phyloP scores from a whole-genome alignment of 2,797 vertebrate genomes.

The Aeoliscus strigatus region DNA sequence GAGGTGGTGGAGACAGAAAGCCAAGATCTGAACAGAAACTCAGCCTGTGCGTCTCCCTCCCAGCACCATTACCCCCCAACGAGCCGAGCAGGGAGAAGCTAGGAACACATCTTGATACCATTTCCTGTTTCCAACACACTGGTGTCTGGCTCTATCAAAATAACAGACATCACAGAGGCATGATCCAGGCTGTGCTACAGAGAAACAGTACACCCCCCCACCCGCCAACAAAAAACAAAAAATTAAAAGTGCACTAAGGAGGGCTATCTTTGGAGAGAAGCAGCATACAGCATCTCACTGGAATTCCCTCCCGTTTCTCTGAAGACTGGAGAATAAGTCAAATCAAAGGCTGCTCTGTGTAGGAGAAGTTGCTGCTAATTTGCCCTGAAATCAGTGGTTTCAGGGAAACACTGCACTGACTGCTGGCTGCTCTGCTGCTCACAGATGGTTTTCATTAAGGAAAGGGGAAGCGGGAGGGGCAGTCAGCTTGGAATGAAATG shows the following conservation, averaged over 20 bases:
- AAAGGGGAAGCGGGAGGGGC: slow-evolving; percentile 29
- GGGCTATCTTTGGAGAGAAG: slow-evolving; percentile 40
- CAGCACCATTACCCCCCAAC: slow-evolving; percentile 10
- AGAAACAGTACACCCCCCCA: slow-evolving; percentile 49
- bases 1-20: slow-evolving; percentile 17
- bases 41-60: slow-evolving; percentile 23
- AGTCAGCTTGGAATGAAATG: slow-evolving; percentile 39
- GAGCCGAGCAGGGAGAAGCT: slow-evolving; percentile 21
- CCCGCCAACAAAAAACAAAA: too few species aligned
- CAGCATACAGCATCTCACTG: slow-evolving; percentile 61
- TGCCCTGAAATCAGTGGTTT: slow-evolving; percentile 79
- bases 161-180: slow-evolving; percentile 51
- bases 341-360: slow-evolving; percentile 72
- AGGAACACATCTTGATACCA: slow-evolving; percentile 58
- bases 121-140: slow-evolving; percentile 57
- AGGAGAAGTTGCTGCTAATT: slow-evolving; percentile 77
- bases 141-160: slow-evolving; percentile 53
- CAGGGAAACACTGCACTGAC: slow-evolving; percentile 67
- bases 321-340: slow-evolving; percentile 65
- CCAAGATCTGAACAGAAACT: slow-evolving; percentile 31
- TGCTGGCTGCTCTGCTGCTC: slow-evolving; percentile 45
- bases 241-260: slow-evolving; percentile 63
- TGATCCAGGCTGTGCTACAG: slow-evolving; percentile 19
- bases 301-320: slow-evolving; percentile 68
- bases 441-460: slow-evolving; percentile 79